phyloP scores from a whole-genome alignment of 2,797 vertebrate species.

The Aphelocoma californica region DNA sequence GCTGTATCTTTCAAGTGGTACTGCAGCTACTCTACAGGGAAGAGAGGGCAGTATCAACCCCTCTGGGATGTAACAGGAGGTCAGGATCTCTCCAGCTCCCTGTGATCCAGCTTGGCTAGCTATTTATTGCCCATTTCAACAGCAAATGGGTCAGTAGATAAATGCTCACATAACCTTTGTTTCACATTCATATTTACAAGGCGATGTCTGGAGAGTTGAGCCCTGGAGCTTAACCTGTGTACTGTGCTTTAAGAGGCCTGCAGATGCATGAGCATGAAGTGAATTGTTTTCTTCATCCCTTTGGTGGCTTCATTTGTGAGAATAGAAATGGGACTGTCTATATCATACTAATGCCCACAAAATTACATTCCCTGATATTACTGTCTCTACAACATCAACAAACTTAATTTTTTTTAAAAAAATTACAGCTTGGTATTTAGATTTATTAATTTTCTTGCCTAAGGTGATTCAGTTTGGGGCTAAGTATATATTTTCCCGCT shows the following conservation, averaged over 20 bases:
- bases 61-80: not conserved
- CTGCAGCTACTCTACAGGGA: not conserved
- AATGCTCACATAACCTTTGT: not conserved
- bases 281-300: not conserved
- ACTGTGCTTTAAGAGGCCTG: not conserved
- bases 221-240: not conserved
- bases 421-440: not conserved
- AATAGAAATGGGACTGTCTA: not conserved
- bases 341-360: not conserved
- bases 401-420: not conserved
- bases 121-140: not conserved
- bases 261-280: not conserved
- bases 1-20: not conserved
- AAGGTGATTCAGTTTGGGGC: not conserved
- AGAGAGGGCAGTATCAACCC: not conserved
- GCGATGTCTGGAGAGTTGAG: not conserved
- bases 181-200: not conserved
- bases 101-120: not conserved
- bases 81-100: not conserved
- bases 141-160: not conserved
- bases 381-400: not conserved
- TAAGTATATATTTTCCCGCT: not conserved
- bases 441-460: not conserved
- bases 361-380: not conserved
- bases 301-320: not conserved